Evolutionary conservation across 2,113 vertebrate genomes (phyloP).

Genomic region (Xyrauchen texanus): DNA sequence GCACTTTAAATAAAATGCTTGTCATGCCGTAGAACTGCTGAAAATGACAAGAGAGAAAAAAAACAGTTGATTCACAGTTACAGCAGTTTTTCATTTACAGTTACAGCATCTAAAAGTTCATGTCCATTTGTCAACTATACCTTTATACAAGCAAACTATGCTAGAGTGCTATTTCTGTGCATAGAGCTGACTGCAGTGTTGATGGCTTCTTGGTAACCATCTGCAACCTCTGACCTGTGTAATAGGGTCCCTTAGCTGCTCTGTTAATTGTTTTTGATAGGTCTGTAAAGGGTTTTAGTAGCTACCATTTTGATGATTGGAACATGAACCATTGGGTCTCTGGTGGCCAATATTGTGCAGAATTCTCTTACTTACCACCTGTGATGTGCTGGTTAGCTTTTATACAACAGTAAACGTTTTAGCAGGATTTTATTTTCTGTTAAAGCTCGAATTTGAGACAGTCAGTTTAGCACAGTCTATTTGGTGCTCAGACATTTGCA

Average conservation of each 20-base stretch:
- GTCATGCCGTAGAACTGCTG: too few species aligned
- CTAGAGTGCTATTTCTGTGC: not conserved
- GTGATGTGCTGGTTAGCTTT: conserved; percentile 26
- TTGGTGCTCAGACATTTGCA: not conserved
- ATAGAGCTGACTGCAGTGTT: conserved; percentile 2
- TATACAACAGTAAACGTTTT: not conserved
- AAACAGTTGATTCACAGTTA: too few species aligned
- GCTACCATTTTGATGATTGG: conserved; percentile 21
- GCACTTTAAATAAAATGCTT: too few species aligned
- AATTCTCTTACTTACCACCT: conserved; percentile 18
- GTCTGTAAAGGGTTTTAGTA: conserved; percentile 38
- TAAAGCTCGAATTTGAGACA: conserved; percentile 45
- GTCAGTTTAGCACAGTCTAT: conserved; percentile 5
- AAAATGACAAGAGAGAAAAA: too few species aligned
- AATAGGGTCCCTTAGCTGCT: conserved; percentile 18
- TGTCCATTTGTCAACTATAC: too few species aligned
- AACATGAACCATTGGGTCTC: not conserved
- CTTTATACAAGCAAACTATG: not conserved
- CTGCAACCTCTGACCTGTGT: conserved; percentile 43
- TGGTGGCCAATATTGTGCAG: conserved; percentile 11
- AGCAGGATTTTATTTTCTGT: not conserved
- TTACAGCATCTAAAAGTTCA: too few species aligned
- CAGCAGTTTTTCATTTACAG: too few species aligned
- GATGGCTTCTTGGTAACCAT: not conserved
- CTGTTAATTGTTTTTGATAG: conserved; percentile 35